Percentiles rank a stretch among this genome's conserved stretches.
phyloP scores from a whole-genome alignment of 2,113 vertebrate species.

The Ptyas mucosa region DNA sequence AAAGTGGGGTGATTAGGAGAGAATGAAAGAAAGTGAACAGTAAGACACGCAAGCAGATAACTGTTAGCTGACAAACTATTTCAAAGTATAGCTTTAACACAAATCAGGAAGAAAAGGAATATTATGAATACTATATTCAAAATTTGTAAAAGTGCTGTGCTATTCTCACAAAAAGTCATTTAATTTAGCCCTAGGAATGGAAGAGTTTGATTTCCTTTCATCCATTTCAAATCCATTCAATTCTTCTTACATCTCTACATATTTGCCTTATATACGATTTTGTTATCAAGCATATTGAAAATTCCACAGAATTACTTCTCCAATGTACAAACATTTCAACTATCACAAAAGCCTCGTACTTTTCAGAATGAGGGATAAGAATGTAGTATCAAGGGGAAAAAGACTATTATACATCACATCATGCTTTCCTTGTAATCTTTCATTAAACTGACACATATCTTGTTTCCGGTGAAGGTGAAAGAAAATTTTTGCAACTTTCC shows the following conservation, averaged over 20 bases:
- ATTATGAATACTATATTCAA: not conserved
- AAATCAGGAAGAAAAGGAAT: slow-evolving; percentile 13
- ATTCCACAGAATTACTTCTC: not conserved
- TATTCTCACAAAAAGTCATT: not conserved
- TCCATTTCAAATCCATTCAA: not conserved
- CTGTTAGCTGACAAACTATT: slow-evolving; percentile 28
- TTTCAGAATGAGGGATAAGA: not conserved
- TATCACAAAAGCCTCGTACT: not conserved
- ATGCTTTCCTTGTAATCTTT: not conserved
- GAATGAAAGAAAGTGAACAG: slow-evolving; percentile 60
- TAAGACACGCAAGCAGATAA: slow-evolving; percentile 43
- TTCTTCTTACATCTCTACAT: not conserved
- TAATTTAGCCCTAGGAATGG: not conserved
- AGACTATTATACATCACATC: not conserved
- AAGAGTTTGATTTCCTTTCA: not conserved
- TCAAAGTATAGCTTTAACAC: slow-evolving; percentile 40
- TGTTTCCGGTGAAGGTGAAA: not conserved
- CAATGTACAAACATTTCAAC: not conserved
- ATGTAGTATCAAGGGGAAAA: not conserved
- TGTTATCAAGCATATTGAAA: not conserved
- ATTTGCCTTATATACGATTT: not conserved
- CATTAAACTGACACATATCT: not conserved
- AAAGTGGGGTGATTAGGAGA: slow-evolving; percentile 64
- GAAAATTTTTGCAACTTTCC: not conserved
- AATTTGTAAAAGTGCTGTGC: not conserved